These are phyloP conservation scores for Cheilosia scutellata DNA, from an alignment of 2,888 invertebrate genomes.

Conservation along the genomic window DNA sequence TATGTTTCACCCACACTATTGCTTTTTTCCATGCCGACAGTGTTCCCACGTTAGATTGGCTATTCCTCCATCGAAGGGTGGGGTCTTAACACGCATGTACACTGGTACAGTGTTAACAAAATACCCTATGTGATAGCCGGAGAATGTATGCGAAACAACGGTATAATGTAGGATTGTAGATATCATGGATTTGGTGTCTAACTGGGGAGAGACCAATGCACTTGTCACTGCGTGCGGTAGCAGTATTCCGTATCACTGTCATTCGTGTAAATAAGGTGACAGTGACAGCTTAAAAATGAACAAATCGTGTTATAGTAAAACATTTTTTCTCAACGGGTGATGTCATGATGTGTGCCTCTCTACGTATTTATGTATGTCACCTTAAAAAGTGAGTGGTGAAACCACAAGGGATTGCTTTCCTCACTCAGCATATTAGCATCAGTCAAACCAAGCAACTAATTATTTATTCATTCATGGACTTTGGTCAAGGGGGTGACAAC, in stretches of 20 bases:
- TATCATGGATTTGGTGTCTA: slow-evolving; percentile 1
- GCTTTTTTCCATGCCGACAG: slow-evolving; percentile 58
- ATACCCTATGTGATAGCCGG: slow-evolving; percentile 42
- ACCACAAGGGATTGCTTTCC: slow-evolving; percentile 39
- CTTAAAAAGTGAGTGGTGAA: slow-evolving; percentile 36
- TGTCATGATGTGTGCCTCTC: neutral
- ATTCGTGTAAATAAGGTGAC: slow-evolving; percentile 5
- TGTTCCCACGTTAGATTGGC: slow-evolving; percentile 72
- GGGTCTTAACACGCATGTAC: slow-evolving; percentile 74
- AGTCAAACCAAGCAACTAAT: slow-evolving; percentile 37
- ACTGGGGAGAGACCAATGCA: slow-evolving; percentile 23
- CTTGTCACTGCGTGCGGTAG: slow-evolving; percentile 6
- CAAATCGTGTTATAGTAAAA: slow-evolving; percentile 53
- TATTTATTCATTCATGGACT: slow-evolving; percentile 60
- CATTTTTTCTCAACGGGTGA: slow-evolving; percentile 3
- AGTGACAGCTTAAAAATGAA: slow-evolving; percentile 57
- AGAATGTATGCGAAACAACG: slow-evolving; percentile 49
- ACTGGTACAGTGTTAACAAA: slow-evolving; percentile 48
- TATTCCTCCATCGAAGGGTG: slow-evolving; percentile 66
- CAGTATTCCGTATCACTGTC: slow-evolving; percentile 52
- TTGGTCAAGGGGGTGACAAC: slow-evolving; percentile 57
- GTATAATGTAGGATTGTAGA: slow-evolving; percentile 2
- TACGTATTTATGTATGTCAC: neutral
- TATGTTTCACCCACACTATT: slow-evolving; percentile 69
- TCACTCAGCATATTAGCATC: neutral